A percentile compares a stretch with the other conserved stretches of the same genome.
phyloP scores from a whole-genome alignment of 2,888 invertebrate genomes.

The Noctua janthe region DNA sequence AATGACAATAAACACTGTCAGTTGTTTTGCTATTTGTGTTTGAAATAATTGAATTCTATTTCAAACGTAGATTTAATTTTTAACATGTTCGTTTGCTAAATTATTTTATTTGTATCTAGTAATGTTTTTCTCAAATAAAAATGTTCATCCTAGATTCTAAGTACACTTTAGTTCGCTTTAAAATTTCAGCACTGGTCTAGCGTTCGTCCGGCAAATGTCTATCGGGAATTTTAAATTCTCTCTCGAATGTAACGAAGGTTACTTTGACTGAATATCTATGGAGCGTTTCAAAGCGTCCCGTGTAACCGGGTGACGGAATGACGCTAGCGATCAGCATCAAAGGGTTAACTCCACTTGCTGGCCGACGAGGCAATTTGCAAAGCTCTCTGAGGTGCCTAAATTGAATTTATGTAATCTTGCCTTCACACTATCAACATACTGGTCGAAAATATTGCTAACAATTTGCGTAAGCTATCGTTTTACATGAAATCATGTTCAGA shows the following conservation, averaged over 20 bases:
- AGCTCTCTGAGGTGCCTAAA: constrained; percentile 84
- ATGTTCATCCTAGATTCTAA: constrained; percentile 7
- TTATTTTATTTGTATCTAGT: constrained; percentile 5
- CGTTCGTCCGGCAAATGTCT: constrained; percentile 64
- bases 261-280: constrained; percentile 70
- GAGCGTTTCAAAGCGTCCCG: constrained; percentile 71
- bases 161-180: constrained; percentile 59
- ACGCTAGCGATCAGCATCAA: constrained; percentile 79
- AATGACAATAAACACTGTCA: neutral
- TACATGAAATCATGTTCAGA: neutral
- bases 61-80: neutral
- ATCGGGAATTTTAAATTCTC: constrained; percentile 73
- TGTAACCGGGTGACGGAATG: constrained; percentile 76
- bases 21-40: neutral
- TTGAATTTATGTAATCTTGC: constrained; percentile 87
- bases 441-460: constrained; percentile 31
- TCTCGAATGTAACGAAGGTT: constrained; percentile 58
- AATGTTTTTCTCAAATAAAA: constrained; percentile 29
- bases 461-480: neutral
- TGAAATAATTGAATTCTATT: neutral
- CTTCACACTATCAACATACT: constrained; percentile 70
- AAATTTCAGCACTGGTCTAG: constrained; percentile 67
- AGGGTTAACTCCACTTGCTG: constrained; percentile 80
- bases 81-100: constrained; percentile 4
- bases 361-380: constrained; percentile 83